Base-by-base conservation (phyloP, 2,888 invertebrate genomes). In the Coecobrya sp. region DNA sequence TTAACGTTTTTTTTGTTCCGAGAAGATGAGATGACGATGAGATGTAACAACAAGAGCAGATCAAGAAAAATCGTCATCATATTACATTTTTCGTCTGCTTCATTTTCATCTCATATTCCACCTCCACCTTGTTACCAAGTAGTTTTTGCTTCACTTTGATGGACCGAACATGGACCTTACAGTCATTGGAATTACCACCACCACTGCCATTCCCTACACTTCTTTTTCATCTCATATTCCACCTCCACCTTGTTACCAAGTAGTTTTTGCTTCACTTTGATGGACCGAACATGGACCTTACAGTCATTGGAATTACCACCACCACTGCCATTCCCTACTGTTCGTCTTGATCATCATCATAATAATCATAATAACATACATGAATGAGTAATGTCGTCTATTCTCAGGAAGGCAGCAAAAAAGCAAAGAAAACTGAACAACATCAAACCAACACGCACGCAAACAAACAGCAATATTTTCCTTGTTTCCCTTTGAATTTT, bases 381-480 rank as follows among this genome's bases (percentile, higher is more conserved):
- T 86, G 55, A 82, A 84, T 89, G 89, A 89, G 59, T 85, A 89
- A 89, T 89, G 89, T 62, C 45, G 68, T 49, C 36, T 70, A 59
- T 76, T 81, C 76, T 62, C 36, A 5, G 22, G 42, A 27, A 59
- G 65, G 22, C 55, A 79, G 22, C 55, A 79, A 88, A 62, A 5
- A 45, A 16, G 52, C n/a, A 42, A 73, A 10, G n/a, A n/a, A 81
- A 81, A 81, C 19, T 19, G n/a, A 82, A 59, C 36, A 49, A 62
- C 59, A 59, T 59, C n/a, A 27, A 68, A 55, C 52, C 3, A 45
- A 19, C 62, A 62, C 19, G 59, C 82, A 49, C 30, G 11, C 19
- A 27, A 59, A 59, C 82, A 59, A 27, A 42, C 59, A 82, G 22
- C 76, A 52, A 36, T 11, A 79, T 25, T 79, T 52, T 49, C 79